Evolutionary conservation across 2,113 vertebrate species (phyloP).

Genomic region (Petrocephalus zakoni): DNA sequence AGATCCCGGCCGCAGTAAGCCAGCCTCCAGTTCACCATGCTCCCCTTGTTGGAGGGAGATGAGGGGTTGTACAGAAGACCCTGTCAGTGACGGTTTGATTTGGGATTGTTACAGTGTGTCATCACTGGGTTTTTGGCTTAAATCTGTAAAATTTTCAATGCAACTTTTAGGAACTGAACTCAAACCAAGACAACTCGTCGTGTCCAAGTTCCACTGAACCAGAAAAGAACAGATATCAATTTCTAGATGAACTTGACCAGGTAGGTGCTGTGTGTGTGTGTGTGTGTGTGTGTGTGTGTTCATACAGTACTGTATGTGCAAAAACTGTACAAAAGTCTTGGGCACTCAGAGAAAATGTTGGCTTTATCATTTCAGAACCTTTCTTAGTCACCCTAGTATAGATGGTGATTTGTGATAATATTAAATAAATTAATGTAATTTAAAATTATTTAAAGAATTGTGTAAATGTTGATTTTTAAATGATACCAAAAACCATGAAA

Average conservation of each 20-base stretch:
- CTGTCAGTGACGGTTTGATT: background rate
- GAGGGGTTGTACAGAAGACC: background rate
- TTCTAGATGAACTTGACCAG: constrained; percentile 50
- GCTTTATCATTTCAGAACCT: background rate
- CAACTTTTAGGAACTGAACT: constrained; percentile 36
- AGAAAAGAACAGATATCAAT: constrained; percentile 45
- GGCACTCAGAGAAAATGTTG: background rate
- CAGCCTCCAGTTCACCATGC: background rate
- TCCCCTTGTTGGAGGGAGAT: background rate
- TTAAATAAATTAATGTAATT: background rate
- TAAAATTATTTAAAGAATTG: background rate
- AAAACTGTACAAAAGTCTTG: background rate
- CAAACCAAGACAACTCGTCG: constrained; percentile 29
- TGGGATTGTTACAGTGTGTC: background rate
- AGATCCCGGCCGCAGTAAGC: constrained; percentile 60
- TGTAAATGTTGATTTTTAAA: background rate
- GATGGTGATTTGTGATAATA: background rate
- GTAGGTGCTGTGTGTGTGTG: constrained; percentile 25
- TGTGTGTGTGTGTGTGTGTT: background rate
- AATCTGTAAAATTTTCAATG: background rate
- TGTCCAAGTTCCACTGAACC: constrained; percentile 44
- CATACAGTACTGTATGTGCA: background rate
- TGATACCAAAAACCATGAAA: background rate
- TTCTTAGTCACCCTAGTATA: background rate
- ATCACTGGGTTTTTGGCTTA: background rate